These are phyloP conservation scores for Synergus japonicus DNA, from an alignment of 2,888 invertebrate genomes.

Conservation along the genomic window DNA sequence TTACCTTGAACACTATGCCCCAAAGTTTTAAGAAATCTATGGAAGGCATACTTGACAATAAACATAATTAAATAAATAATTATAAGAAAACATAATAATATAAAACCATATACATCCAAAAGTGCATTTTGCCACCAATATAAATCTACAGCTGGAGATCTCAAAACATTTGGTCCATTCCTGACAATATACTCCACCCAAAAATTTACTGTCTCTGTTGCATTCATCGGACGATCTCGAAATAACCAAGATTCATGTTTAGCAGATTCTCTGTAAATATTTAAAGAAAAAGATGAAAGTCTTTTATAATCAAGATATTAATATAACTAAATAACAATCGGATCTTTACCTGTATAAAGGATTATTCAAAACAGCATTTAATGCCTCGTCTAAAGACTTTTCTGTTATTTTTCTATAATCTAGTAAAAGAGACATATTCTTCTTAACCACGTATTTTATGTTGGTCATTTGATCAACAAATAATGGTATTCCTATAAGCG, in stretches of 20 bases:
- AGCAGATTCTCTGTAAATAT: constrained; percentile 50
- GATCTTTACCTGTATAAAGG: constrained; percentile 58
- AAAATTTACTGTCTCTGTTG: constrained; percentile 61
- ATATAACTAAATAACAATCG: background rate
- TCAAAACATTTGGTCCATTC: constrained; percentile 61
- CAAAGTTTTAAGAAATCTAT: background rate
- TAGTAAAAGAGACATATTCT: constrained; percentile 60
- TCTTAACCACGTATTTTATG: constrained; percentile 59
- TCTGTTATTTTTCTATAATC: constrained; percentile 58
- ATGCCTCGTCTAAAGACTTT: constrained; percentile 57
- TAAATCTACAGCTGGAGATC: constrained; percentile 59
- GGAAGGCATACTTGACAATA: background rate
- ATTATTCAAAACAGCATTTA: constrained; percentile 61
- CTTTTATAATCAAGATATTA: background rate
- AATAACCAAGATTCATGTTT: constrained; percentile 54
- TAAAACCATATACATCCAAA: constrained; percentile 64
- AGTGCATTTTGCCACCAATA: constrained; percentile 64
- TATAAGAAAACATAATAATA: background rate
- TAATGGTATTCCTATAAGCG: constrained; percentile 63
- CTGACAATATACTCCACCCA: constrained; percentile 69
- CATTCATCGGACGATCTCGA: constrained; percentile 62
- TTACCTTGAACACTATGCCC: background rate
- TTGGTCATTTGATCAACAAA: constrained; percentile 62
- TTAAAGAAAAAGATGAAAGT: background rate
- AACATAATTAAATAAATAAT: background rate